Percentiles rank a stretch among this genome's conserved stretches.
These are phyloP conservation scores for Eidolon helvum DNA, from an alignment of 2,113 vertebrate genomes.

Conservation along the genomic window DNA sequence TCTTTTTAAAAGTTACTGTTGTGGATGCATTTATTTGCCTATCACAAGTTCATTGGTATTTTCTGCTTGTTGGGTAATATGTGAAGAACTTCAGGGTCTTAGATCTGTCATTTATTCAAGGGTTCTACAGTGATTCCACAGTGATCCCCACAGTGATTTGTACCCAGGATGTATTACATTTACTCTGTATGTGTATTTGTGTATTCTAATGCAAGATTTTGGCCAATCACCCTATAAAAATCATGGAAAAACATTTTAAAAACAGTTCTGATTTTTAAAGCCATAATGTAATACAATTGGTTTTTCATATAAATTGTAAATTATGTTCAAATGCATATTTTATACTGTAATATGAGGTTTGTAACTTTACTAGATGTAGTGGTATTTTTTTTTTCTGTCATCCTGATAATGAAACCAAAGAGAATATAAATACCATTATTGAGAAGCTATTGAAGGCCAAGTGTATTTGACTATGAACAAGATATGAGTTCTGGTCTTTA, in stretches of 20 bases:
- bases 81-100: slow-evolving; percentile 12
- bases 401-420: slow-evolving; percentile 68
- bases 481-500: slow-evolving; percentile 47
- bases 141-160: neutral
- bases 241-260: slow-evolving; percentile 5
- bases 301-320: slow-evolving; percentile 51
- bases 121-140: neutral
- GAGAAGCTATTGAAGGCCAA: slow-evolving; percentile 23
- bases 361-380: slow-evolving; percentile 36
- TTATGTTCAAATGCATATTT: slow-evolving; percentile 33
- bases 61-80: neutral
- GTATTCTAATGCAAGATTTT: slow-evolving; percentile 1
- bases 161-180: neutral
- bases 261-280: slow-evolving; percentile 54
- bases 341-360: slow-evolving; percentile 38
- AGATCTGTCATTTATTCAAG: neutral
- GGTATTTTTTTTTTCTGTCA: slow-evolving; percentile 3
- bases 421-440: slow-evolving; percentile 48
- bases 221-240: slow-evolving; percentile 25
- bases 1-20: neutral
- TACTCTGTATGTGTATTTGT: neutral
- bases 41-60: neutral
- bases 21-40: neutral
- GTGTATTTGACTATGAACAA: neutral
- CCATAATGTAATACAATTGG: slow-evolving; percentile 35